phyloP scores from a whole-genome alignment of 2,113 vertebrate genomes.

The Lates calcarifer region DNA sequence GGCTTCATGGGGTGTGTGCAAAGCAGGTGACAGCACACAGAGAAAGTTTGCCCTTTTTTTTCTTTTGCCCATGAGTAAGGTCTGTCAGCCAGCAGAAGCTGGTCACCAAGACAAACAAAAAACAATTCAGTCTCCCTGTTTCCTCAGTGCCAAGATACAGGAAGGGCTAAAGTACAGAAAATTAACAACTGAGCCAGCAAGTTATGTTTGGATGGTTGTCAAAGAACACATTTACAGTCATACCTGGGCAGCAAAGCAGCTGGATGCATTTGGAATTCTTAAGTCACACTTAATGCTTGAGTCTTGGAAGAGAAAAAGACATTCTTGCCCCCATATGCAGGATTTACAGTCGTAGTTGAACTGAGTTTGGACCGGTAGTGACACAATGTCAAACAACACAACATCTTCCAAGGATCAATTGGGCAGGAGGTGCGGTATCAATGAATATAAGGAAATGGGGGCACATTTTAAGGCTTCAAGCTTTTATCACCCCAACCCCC shows the following conservation, averaged over 20 bases:
- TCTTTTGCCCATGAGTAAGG: slow-evolving; percentile 38
- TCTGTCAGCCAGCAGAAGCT: slow-evolving; percentile 17
- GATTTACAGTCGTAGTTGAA: background rate
- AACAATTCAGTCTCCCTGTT: slow-evolving; percentile 19
- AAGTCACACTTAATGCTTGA: slow-evolving; percentile 19
- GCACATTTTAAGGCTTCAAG: too few relatives aligned
- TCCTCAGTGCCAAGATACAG: slow-evolving; percentile 26
- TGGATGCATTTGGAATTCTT: slow-evolving; percentile 35
- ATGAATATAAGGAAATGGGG: too few relatives aligned
- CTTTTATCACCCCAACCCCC: too few relatives aligned
- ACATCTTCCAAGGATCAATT: too few relatives aligned
- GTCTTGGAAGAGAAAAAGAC: background rate
- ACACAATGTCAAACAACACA: background rate
- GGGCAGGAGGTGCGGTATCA: too few relatives aligned
- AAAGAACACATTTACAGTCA: slow-evolving; percentile 53
- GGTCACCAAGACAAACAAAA: slow-evolving; percentile 28
- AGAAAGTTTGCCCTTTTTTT: slow-evolving; percentile 8
- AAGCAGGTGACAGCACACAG: slow-evolving; percentile 8
- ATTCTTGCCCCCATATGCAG: background rate
- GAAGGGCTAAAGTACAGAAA: slow-evolving; percentile 3
- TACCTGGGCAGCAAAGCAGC: slow-evolving; percentile 45
- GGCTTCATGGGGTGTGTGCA: background rate
- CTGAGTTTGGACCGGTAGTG: background rate
- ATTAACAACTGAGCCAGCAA: slow-evolving; percentile 25
- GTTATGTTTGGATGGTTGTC: slow-evolving; percentile 52